Conservation (phyloP, 1,140 invertebrate genomes). For the Acyrthosiphon pisum region DNA sequence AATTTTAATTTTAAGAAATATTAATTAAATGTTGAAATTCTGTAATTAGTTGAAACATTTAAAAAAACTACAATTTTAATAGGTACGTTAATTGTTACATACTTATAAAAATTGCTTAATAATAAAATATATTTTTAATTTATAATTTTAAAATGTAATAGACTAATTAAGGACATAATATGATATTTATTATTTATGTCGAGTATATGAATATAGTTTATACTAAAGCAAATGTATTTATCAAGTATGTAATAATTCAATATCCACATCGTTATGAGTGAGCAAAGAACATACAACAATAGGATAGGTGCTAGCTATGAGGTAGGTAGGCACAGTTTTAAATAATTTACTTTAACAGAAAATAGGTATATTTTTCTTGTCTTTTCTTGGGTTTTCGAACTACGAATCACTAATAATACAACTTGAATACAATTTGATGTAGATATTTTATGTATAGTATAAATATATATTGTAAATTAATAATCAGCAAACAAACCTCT, state of each 20-base stretch:
- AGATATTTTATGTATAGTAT: not conserved
- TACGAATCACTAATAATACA: not conserved
- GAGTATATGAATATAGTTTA: not conserved
- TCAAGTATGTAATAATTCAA: not conserved
- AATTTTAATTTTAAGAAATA: not conserved
- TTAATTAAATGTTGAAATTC: not conserved
- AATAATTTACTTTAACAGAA: not conserved
- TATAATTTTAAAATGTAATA: not conserved
- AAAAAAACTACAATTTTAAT: not conserved
- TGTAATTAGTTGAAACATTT: not conserved
- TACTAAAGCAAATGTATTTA: not conserved
- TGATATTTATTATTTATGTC: not conserved
- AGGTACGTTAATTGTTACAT: not conserved
- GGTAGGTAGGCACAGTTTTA: not conserved
- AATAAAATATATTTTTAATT: not conserved
- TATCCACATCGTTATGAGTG: not conserved
- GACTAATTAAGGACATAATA: not conserved
- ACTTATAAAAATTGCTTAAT: not conserved
- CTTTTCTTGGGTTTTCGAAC: not conserved
- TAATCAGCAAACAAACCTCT: slow-evolving; percentile 62
- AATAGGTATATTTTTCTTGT: not conserved
- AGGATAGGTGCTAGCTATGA: not conserved
- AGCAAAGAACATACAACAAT: not conserved
- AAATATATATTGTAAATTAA: not conserved
- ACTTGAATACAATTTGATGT: not conserved